Evolutionary conservation across 2,888 invertebrate species (phyloP).

Genomic region (Drosophila colorata): DNA sequence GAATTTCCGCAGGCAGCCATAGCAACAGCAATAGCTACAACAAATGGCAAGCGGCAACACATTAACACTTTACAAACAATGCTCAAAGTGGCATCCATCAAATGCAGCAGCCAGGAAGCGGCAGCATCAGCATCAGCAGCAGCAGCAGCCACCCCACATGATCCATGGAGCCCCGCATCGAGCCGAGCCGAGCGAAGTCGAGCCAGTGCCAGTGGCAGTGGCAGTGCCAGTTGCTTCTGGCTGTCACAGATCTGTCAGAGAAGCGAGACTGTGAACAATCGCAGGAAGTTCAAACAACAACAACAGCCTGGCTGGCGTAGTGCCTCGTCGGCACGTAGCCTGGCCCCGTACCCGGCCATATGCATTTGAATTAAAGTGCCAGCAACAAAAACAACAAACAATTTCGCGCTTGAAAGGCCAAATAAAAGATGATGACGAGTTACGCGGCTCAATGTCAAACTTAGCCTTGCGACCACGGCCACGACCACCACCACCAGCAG

Average conservation of each 20-base stretch:
- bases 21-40: slow-evolving; percentile 30
- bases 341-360: slow-evolving; percentile 30
- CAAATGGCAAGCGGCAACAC: slow-evolving; percentile 52
- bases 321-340: slow-evolving; percentile 3
- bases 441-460: slow-evolving; percentile 74
- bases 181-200: slow-evolving; percentile 17
- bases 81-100: slow-evolving; percentile 77
- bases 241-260: slow-evolving; percentile 80
- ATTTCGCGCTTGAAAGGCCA: slow-evolving; percentile 75
- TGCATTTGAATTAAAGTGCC: slow-evolving; percentile 70
- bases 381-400: slow-evolving; percentile 75
- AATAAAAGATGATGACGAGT: slow-evolving; percentile 70
- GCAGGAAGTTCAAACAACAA: slow-evolving; percentile 74
- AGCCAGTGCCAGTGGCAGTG: slow-evolving; percentile 5
- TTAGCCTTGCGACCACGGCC: slow-evolving; percentile 32
- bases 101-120: slow-evolving; percentile 51
- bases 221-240: slow-evolving; percentile 46
- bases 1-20: slow-evolving; percentile 64
- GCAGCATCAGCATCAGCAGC: slow-evolving; percentile 23
- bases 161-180: slow-evolving; percentile 42
- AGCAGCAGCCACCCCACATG: slow-evolving; percentile 39
- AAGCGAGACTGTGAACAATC: slow-evolving; percentile 80
- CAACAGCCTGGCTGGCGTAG: slow-evolving; percentile 9
- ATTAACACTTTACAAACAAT: slow-evolving; percentile 80
- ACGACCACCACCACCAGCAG: slow-evolving; percentile 24